Percentiles rank a stretch among this genome's conserved stretches.
phyloP scores from a whole-genome alignment of 2,888 invertebrate species.

The Parnassius glacialis region DNA sequence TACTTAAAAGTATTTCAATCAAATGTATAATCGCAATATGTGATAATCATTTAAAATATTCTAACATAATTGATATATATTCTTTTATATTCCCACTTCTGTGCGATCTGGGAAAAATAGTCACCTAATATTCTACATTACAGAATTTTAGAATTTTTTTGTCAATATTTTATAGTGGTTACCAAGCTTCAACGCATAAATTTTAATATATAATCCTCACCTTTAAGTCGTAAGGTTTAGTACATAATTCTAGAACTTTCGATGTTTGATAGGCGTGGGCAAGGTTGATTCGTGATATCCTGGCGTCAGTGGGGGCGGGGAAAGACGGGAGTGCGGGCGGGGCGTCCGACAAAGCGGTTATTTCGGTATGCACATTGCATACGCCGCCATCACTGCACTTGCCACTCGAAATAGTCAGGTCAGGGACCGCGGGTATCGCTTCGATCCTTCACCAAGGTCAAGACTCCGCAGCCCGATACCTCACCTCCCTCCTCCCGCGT shows the following conservation, averaged over 20 bases:
- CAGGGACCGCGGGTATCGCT: constrained; percentile 77
- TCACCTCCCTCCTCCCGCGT: constrained; percentile 36
- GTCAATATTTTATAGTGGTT: too few relatives aligned
- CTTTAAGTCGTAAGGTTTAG: too few relatives aligned
- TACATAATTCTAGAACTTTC: constrained; percentile 28
- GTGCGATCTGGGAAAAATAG: too few relatives aligned
- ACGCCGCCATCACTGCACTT: constrained; percentile 68
- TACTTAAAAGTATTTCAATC: too few relatives aligned
- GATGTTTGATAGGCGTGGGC: constrained; percentile 53
- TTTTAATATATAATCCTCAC: too few relatives aligned
- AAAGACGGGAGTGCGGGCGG: constrained; percentile 49
- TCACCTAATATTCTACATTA: too few relatives aligned
- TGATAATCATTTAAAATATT: too few relatives aligned
- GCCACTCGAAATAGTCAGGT: constrained; percentile 81
- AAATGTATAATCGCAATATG: too few relatives aligned
- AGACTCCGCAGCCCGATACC: constrained; percentile 58
- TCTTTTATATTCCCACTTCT: too few relatives aligned
- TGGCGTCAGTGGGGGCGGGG: constrained; percentile 40
- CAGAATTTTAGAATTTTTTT: too few relatives aligned
- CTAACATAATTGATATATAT: too few relatives aligned
- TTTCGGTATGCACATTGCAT: constrained; percentile 81
- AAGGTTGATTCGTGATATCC: constrained; percentile 58
- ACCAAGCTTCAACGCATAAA: too few relatives aligned
- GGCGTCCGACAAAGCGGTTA: constrained; percentile 66
- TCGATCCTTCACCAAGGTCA: constrained; percentile 80